Evolutionary conservation across 2,113 vertebrate species (phyloP), one percentile per base, ranked within the genome.

Genomic region (Leucopsar rothschildi): DNA sequence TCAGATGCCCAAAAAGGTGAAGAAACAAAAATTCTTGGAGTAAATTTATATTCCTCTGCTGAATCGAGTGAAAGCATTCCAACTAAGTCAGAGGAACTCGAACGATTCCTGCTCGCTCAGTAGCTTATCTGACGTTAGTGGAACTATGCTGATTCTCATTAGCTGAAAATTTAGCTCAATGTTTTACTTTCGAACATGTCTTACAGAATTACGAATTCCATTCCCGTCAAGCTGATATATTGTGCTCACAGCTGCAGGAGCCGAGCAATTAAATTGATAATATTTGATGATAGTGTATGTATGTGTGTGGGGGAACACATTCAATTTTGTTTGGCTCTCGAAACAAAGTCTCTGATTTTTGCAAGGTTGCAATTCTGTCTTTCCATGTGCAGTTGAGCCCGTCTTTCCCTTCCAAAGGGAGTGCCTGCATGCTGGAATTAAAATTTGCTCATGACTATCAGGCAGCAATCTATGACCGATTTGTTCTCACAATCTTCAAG

Each of bases 401-500:
- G n/a, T 72, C 83, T 86, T 96, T 95, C 40, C 53, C 73, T 95
- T 96, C 94, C 95, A 96, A 93, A 93, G 92, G 95, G 94, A 97
- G 95, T 96, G 95, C 86, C 94, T 94, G 76, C 40, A 84, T 83
- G 69, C 23, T 92, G 85, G 81, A 97, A 96, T 96, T 90, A 95
- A 94, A 93, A 94, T 94, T 86, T 72, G 66, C 50, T 88, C 83
- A 21, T 68, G 86, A 92, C 90, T 96, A 94, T 97, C 94, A 94
- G 77, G 69, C 85, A 95, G 57, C 61, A 86, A 96, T 96, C 95
- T 95, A 82, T 86, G 92, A 88, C 92, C 10, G 69, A 96, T 95
- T 96, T 95, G 92, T 95, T 97, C 94, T 95, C 95, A 95, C 92
- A 95, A 42, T 94, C 95, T 97, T 95, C 93, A 94, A 96, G 96